Conservation (phyloP, 2,113 vertebrate genomes). For the Anarhynchus alexandrinus region DNA sequence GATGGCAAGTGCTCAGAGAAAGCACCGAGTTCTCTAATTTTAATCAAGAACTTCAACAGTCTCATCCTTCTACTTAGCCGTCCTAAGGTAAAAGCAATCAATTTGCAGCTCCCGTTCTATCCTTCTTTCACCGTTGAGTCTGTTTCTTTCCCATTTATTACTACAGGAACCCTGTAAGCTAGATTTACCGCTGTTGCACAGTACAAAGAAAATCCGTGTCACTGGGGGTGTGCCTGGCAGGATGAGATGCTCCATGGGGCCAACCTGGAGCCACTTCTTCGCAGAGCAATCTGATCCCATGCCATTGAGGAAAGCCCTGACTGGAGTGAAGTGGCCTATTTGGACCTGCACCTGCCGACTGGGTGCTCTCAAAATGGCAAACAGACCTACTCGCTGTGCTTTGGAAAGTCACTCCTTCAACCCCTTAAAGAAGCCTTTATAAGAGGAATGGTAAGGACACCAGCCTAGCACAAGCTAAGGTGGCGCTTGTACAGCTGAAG, state of each 20-base stretch:
- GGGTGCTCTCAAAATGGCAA: not conserved
- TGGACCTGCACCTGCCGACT: not conserved
- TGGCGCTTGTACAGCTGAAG: not conserved
- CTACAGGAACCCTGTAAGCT: not conserved
- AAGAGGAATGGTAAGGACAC: not conserved
- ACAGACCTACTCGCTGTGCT: not conserved
- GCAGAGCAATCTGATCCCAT: not conserved
- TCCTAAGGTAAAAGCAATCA: not conserved
- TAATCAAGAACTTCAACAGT: not conserved
- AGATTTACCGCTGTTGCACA: not conserved
- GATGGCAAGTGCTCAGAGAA: not conserved
- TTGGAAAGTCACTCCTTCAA: not conserved
- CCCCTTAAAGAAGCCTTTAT: not conserved
- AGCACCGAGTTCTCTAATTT: not conserved
- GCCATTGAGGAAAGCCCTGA: not conserved
- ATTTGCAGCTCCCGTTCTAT: not conserved
- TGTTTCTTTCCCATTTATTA: not conserved
- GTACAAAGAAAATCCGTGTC: not conserved
- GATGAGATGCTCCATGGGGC: not conserved
- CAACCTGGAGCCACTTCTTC: not conserved
- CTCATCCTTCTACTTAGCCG: not conserved
- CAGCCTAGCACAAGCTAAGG: not conserved
- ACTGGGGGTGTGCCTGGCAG: not conserved
- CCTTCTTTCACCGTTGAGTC: not conserved
- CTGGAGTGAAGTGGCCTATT: not conserved